Evolutionary conservation across 2,113 vertebrate species (phyloP).

Genomic region (Tenebrosternarchus preto): DNA sequence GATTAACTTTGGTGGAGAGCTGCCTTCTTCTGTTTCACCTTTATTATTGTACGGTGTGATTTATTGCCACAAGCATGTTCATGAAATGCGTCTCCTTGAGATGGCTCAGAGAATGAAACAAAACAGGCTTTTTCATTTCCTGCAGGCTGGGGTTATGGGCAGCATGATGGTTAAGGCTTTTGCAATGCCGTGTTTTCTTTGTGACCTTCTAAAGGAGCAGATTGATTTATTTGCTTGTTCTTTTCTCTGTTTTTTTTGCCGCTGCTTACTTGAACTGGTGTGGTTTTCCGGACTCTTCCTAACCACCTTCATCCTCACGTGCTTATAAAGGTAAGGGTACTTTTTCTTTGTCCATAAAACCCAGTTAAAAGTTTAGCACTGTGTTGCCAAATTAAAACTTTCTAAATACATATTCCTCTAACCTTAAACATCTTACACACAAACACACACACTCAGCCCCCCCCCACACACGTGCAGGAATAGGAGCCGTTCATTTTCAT

Average conservation of each 20-base stretch:
- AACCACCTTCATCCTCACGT: constrained; percentile 8
- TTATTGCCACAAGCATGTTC: constrained; percentile 40
- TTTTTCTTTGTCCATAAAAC: neutral
- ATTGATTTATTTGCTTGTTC: constrained; percentile 5
- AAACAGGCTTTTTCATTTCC: constrained; percentile 46
- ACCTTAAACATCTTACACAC: constrained; percentile 25
- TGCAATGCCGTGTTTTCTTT: constrained; percentile 1
- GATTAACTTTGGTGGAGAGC: constrained; percentile 47
- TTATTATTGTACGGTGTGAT: constrained; percentile 46
- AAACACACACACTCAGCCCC: constrained; percentile 38
- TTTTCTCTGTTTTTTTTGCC: neutral
- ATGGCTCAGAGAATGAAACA: constrained; percentile 31
- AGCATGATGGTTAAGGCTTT: constrained; percentile 20
- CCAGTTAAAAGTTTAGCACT: neutral
- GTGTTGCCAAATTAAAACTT: neutral
- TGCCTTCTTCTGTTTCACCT: constrained; percentile 31
- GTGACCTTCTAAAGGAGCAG: constrained; percentile 26
- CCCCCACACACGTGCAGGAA: constrained; percentile 47
- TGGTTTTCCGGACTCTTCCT: neutral
- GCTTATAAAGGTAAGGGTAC: constrained; percentile 67
- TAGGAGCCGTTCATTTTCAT: constrained; percentile 65
- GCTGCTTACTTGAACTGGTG: neutral
- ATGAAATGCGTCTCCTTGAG: constrained; percentile 44
- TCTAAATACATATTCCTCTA: neutral
- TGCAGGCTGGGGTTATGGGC: constrained; percentile 27